Evolutionary conservation across 2,113 vertebrate species (phyloP), one percentile per base, ranked within the genome.

Genomic region (Cyphotilapia sp.): DNA sequence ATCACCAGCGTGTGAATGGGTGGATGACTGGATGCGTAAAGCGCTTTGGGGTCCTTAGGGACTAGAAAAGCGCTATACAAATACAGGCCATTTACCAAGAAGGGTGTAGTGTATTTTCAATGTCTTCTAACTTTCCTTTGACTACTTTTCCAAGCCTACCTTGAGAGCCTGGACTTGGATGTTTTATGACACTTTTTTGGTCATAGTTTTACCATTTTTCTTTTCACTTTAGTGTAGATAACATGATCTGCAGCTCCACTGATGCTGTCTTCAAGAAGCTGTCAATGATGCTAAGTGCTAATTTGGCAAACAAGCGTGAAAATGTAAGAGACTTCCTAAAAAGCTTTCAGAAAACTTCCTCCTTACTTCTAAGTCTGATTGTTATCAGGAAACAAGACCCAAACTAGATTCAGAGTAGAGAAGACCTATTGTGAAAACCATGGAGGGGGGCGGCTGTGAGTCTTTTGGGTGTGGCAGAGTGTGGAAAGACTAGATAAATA

Each of bases 401-500:
- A 22, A 57, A 74, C 1, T 78, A 16, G 54, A 7, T 35, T 9
- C 8, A 54, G 45, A 85, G n/a, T 19, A 69, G 17, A 71, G 74
- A 63, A 45, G 85, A 66, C 57, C 83, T 29, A 38, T 42, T 1
- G 53, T 76, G 80, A 33, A 85, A 71, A 45, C 31, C 81, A 35
- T 4, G 19, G 38, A 78, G 63, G 27, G 9, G 40, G 38, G 5
- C 66, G 2, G 81, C 31, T 61, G n/a, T 24, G 31, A 61, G 29
- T 85, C 63, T 84, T 81, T 40, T 27, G 84, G 91, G 92, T 76
- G 90, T 85, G 87, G 85, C 82, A 57, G 51, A 83, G 81, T 89
- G 83, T 76, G 81, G 78, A 89, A 81, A 88, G 89, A 91, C 94
- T 88, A 90, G 69, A 92, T 71, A 90, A 93, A 95, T 85, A 78